Conservation (phyloP, 2,113 vertebrate species). For the Zosterops lateralis region DNA sequence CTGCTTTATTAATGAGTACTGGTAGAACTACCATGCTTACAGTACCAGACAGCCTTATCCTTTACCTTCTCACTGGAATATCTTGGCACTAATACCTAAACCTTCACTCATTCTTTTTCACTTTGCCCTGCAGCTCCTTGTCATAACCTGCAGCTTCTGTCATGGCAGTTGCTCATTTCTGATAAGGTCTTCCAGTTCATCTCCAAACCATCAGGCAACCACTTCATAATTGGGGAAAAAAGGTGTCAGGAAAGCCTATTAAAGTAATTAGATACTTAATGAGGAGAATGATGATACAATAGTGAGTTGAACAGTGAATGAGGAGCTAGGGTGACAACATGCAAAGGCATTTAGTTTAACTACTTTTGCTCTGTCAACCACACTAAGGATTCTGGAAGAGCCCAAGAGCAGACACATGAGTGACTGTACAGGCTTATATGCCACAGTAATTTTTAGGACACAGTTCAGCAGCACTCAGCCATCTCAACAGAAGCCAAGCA, state of each 20-base stretch:
- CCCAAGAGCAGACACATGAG: neutral
- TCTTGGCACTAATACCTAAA: neutral
- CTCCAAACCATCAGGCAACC: neutral
- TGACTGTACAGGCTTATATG: conserved; percentile 1
- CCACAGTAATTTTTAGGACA: conserved; percentile 35
- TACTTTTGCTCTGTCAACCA: neutral
- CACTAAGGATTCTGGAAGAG: neutral
- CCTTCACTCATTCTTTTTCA: neutral
- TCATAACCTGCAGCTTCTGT: neutral
- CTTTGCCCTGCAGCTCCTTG: neutral
- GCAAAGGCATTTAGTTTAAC: conserved; percentile 7
- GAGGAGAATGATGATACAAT: neutral
- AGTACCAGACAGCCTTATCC: neutral
- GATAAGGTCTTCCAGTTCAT: neutral
- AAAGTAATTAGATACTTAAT: conserved; percentile 4
- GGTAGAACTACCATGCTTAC: neutral
- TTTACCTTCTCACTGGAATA: neutral
- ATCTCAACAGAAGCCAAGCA: conserved; percentile 30
- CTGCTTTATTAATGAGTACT: neutral
- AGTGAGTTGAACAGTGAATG: neutral
- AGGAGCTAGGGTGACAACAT: neutral
- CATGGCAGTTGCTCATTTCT: neutral
- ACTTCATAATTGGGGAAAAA: neutral
- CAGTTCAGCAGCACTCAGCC: conserved; percentile 33
- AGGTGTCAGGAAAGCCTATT: neutral